phyloP scores from a whole-genome alignment of 2,797 vertebrate genomes.

The Trachurus trachurus region DNA sequence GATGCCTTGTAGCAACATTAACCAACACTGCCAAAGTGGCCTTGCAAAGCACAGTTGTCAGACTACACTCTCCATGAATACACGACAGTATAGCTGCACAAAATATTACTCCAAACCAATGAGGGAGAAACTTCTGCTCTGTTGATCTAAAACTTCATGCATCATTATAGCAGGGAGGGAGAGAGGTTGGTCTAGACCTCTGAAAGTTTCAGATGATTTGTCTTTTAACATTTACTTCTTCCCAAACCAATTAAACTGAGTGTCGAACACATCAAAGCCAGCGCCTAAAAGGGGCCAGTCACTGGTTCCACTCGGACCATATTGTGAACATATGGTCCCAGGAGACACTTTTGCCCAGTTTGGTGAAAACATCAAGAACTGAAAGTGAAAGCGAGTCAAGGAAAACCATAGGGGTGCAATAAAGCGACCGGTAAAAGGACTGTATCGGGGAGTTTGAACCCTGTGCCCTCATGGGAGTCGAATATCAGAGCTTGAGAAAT shows the following conservation, averaged over 20 bases:
- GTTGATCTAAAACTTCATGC: constrained; percentile 8
- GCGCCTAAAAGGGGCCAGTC: constrained; percentile 42
- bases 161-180: constrained; percentile 10
- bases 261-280: constrained; percentile 68
- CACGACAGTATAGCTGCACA: neutral
- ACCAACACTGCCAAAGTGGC: neutral
- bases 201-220: constrained; percentile 35
- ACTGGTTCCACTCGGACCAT: constrained; percentile 34
- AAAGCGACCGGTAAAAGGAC: constrained; percentile 56
- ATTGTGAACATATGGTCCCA: constrained; percentile 64
- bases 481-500: constrained; percentile 49
- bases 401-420: constrained; percentile 48
- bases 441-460: constrained; percentile 39
- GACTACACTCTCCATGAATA: neutral
- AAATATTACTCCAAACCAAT: neutral
- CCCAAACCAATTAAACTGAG: constrained; percentile 53
- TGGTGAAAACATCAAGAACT: constrained; percentile 56
- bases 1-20: neutral
- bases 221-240: constrained; percentile 50
- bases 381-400: constrained; percentile 54
- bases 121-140: neutral
- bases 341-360: constrained; percentile 33
- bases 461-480: constrained; percentile 47
- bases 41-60: neutral
- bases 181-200: constrained; percentile 11